Conservation (phyloP, 2,888 invertebrate species). For the Amitus sp. region DNA sequence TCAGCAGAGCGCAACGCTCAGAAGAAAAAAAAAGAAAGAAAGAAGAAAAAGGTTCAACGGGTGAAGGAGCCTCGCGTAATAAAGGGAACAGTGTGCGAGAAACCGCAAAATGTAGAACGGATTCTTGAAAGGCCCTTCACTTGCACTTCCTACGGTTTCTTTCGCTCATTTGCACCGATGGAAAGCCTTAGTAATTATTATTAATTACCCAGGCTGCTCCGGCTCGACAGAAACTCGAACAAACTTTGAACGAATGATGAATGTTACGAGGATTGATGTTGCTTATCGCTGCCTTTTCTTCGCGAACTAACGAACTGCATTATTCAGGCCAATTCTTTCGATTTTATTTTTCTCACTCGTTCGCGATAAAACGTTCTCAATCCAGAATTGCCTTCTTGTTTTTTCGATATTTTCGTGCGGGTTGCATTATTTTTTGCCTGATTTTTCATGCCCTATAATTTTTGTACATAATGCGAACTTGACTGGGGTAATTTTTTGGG, state of each 20-base stretch:
- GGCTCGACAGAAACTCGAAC: neutral
- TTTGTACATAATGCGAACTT: too few species aligned
- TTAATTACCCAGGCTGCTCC: constrained; percentile 21
- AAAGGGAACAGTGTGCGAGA: constrained; percentile 12
- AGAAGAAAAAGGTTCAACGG: constrained; percentile 13
- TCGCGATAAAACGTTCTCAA: too few species aligned
- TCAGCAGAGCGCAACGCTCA: constrained; percentile 36
- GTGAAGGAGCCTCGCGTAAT: constrained; percentile 6
- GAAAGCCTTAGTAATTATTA: constrained; percentile 18
- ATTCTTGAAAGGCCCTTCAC: constrained; percentile 7
- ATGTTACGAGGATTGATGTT: neutral
- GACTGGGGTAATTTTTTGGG: too few species aligned
- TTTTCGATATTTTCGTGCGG: too few species aligned
- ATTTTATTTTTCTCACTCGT: too few species aligned
- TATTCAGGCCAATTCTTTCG: neutral
- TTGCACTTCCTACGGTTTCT: constrained; percentile 4
- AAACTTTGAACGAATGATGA: neutral
- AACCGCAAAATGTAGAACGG: constrained; percentile 15
- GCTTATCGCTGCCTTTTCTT: neutral
- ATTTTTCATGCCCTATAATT: too few species aligned
- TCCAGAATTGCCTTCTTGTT: too few species aligned
- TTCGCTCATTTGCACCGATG: constrained; percentile 8
- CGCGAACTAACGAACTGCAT: neutral
- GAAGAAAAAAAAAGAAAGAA: constrained; percentile 11
- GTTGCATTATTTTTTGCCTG: too few species aligned